Evolutionary conservation across 1,140 invertebrate genomes (phyloP), one percentile per base, ranked within the genome.

Genomic region (Galleria mellonella): DNA sequence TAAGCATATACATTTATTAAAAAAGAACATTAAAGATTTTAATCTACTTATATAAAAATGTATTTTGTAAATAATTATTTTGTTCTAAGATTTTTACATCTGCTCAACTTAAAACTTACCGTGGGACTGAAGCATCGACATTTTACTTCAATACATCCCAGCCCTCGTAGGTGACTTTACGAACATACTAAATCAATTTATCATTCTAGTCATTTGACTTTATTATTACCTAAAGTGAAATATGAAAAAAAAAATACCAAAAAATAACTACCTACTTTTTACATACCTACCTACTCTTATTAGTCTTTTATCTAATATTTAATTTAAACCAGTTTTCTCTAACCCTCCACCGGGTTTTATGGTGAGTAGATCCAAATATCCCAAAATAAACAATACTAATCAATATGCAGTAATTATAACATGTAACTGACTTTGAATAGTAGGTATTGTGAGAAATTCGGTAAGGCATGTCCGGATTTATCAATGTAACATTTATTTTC

Each of bases 1-100:
- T 69, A 68, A 69, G 55, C 58, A 55, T 72, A 68, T 72, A 72
- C 66, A 62, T 55, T 62, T 50, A 54, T 47, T 51, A 38, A 50
- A 43, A 39, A 55, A 70, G n/a, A 58, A 65, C 46, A 57, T 50
- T 73, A 55, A 61, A 72, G 50, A 59, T 70, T 77, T 55, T 72
- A 72, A 74, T 69, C 72, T 79, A 69, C 36, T 38, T 68, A 44
- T 53, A 70, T 62, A 55, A 75, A 35, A 77, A 62, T 53, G 48
- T 71, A 77, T 70, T 77, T 72, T 79, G 78, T 83, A 84, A 75
- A 81, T 84, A 84, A 65, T 68, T 79, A 70, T 83, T 79, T 64
- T 70, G 72, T 77, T 83, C 61, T 83, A 79, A 83, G 72, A 67
- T 70, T 75, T 67, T 68, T 67, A 77, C 53, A 72, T 79, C 78